Evolutionary conservation across 2,888 invertebrate genomes (phyloP), one percentile per base, ranked within the genome.

Genomic region (Ophion obscuratus): DNA sequence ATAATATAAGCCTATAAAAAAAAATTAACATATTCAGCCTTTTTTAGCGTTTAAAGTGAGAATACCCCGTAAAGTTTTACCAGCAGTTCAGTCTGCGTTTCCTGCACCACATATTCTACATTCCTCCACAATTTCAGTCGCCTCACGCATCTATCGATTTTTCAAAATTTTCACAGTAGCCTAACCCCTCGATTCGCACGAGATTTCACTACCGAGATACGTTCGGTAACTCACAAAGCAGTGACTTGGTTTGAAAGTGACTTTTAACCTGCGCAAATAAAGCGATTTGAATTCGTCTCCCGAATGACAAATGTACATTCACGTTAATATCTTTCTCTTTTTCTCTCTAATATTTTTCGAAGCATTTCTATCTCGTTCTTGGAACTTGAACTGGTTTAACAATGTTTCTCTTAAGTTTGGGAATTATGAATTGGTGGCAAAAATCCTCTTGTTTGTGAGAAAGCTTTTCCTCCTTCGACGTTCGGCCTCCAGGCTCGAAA

Each of bases 301-400:
- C 59, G 31, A 20, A 67, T 40, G 9, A 59, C 61, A 44, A 61
- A 64, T 44, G 27, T 4, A 81, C 9, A 14, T 44, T 53, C 17
- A 17, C 53, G 53, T 14, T 53, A 53, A 53, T 14, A 1, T 14
- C 40, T 53, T 14, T 64, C 4, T 20, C 40, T 53, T 14, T 64
- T 61, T 70, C 36, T 64, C 31, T 20, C 31, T 31, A 47, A 71
- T 67, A 36, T 71, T 79, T 79, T 24, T 53, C 20, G n/a, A 27
- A 36, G 2, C 17, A 17, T 61, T 11, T 77, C 67, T 36, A 24
- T 57, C n/a, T 59, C 9, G 27, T 59, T 80, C n/a, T 59, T 87
- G 83, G 83, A 75, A 75, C 86, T 91, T 90, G 89, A 91, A 89
- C 89, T 91, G 89, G 88, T 90, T 88, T 88, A 14, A 68, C 59